Evolutionary conservation across 2,888 invertebrate species (phyloP), one percentile per base, ranked within the genome.

Genomic region (Helleia helle): DNA sequence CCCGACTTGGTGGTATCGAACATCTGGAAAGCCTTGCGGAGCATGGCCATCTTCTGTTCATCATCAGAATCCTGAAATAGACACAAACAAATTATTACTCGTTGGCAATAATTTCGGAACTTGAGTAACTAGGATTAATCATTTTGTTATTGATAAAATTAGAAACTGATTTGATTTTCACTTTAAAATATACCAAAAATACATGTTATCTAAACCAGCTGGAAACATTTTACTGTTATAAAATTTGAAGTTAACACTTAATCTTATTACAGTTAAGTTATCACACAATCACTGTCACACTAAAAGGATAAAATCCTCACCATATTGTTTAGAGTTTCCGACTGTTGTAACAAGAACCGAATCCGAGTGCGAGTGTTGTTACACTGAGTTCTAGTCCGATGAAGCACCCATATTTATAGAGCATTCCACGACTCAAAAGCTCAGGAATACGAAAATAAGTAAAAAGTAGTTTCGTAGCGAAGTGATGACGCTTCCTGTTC

Each of bases 11-110:
- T 92, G 52, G 95, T 95, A 81, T 97, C 97, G 67, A 96, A 97
- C 96, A 97, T 97, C 81, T 95, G 95, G 88, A 97, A 97, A 59
- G 96, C 96, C 79, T 95, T 96, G 69, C 95, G 93, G 88, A 97
- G 93, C 81, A 96, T 94, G 86, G 91, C 92, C 88, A 90, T 89
- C 79, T 93, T 93, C 71, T 93, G 93, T 56, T 91, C 91, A 63
- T 93, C 93, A 65, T 92, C 92, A 44, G 76, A 64, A 52, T 85
- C 85, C 86, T 86, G 51, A 53, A 43, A 49, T 43, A 38, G n/a
- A n/a, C n/a, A n/a, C n/a, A n/a, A n/a, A n/a, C n/a, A n/a, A n/a
- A n/a, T n/a, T n/a, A n/a, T n/a, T n/a, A n/a, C n/a, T n/a, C n/a
- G n/a, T n/a, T n/a, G n/a, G n/a, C n/a, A 12, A 30, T 13, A 39